Percentiles rank a stretch among this genome's conserved stretches.
phyloP scores from a whole-genome alignment of 2,113 vertebrate genomes.

The Gopherus evgoodei region DNA sequence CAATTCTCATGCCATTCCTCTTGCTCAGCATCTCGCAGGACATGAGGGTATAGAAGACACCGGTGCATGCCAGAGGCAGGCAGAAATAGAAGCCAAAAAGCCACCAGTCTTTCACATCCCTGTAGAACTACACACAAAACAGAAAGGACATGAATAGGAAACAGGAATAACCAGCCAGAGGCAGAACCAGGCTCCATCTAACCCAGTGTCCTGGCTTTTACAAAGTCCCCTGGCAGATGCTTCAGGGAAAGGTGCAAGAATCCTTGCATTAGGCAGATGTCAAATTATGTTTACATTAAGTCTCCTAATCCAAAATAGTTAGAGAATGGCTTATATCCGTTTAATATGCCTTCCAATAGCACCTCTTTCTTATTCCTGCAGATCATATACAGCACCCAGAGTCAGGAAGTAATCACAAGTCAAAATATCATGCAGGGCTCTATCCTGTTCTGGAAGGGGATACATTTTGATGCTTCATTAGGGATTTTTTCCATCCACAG shows the following conservation, averaged over 20 bases:
- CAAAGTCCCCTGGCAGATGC: not conserved
- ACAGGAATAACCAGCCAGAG: not conserved
- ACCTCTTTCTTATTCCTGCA: not conserved
- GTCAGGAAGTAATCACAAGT: not conserved
- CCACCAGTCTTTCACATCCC: slow-evolving; percentile 91
- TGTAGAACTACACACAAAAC: slow-evolving; percentile 82
- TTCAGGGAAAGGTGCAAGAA: not conserved
- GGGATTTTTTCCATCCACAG: too few species aligned
- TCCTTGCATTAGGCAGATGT: accelerated
- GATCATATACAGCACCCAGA: accelerated
- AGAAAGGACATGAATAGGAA: not conserved
- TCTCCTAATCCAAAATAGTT: not conserved
- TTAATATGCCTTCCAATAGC: not conserved
- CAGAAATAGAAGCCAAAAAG: slow-evolving; percentile 94
- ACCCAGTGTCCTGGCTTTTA: accelerated
- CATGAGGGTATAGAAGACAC: slow-evolving; percentile 93
- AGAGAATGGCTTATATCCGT: not conserved
- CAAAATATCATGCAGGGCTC: not conserved
- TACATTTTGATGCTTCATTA: not conserved
- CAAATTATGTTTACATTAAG: not conserved
- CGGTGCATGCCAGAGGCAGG: slow-evolving; percentile 89
- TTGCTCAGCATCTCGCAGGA: slow-evolving; percentile 92
- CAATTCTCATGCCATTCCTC: slow-evolving; percentile 90
- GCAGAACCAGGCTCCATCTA: accelerated
- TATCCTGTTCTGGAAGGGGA: accelerated